Evolutionary conservation across 2,888 invertebrate species (phyloP), one percentile per base, ranked within the genome.

Genomic region (Mesoligia furuncula): DNA sequence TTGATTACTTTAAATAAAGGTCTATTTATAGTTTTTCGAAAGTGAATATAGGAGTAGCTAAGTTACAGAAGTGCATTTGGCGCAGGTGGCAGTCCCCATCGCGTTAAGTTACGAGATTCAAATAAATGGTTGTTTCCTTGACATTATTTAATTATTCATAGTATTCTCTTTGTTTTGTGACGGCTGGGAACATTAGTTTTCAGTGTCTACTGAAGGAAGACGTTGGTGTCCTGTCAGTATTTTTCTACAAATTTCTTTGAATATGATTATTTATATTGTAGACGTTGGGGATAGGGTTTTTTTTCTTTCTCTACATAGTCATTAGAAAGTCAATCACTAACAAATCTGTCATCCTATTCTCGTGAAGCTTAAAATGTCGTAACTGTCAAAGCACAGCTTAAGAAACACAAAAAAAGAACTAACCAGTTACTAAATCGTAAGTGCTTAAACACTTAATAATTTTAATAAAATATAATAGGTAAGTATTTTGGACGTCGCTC

Each of bases 111-210:
- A 87, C 87, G 88, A 87, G 88, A 87, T 87, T 88, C 83, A 85
- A 90, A 91, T 88, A 90, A 92, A 92, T 90, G 89, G 84, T 87
- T 88, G 87, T 90, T 90, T 85, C 78, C 85, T 87, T 90, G 87
- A 88, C 85, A 90, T 82, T 54, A 88, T 88, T 94, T 92, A 92
- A 93, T 94, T 93, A 94, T 94, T 94, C 90, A 94, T 89, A 86
- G 48, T 39, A 31, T 75, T 54, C 5, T 80, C 83, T 81, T 74
- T 77, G 80, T 83, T 76, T 85, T 79, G 87, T 80, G 24, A 64
- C 31, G 13, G 36, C 27, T 57, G 13, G 9, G 39, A 17, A 54
- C 17, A 31, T 64, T 54, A 0, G 27, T 59, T 81, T 64, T 61
- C 36, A 54, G 74, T 45, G 13, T 8, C 39, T 45, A n/a, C 48